A percentile compares a stretch with the other conserved stretches of the same genome.
These are phyloP conservation scores for Typhlichthys eigenmanni DNA, from an alignment of 2,797 vertebrate genomes.

Conservation along the genomic window DNA sequence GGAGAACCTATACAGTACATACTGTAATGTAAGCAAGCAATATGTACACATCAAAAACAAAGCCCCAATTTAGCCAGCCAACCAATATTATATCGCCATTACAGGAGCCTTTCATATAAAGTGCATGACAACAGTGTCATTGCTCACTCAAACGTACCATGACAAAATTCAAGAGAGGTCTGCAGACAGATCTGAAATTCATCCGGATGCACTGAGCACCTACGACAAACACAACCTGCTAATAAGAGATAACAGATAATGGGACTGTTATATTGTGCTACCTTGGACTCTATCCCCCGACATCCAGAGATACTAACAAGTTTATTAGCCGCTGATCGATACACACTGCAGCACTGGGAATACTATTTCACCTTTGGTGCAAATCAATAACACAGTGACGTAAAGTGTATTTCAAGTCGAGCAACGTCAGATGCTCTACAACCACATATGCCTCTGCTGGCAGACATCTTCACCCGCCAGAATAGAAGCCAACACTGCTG, in stretches of 20 bases:
- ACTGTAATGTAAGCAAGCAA: not conserved
- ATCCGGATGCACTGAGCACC: slow-evolving; percentile 2
- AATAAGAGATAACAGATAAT: slow-evolving; percentile 14
- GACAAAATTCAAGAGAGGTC: slow-evolving; percentile 6
- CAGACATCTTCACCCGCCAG: slow-evolving; percentile 1
- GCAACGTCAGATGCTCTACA: no score
- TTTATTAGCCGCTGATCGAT: slow-evolving; percentile 52
- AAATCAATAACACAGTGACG: slow-evolving; percentile 8
- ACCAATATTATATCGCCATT: not conserved
- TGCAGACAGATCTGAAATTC: not conserved
- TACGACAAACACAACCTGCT: slow-evolving; percentile 18
- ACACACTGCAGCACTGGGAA: slow-evolving; percentile 28
- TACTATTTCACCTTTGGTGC: slow-evolving; percentile 13
- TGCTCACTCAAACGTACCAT: not conserved
- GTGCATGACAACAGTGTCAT: not conserved
- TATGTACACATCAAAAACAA: not conserved
- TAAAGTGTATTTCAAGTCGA: no score
- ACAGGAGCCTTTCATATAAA: not conserved
- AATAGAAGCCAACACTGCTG: slow-evolving; percentile 40
- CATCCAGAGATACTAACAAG: slow-evolving; percentile 56
- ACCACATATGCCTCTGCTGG: not conserved
- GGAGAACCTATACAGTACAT: no score
- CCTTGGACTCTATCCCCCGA: slow-evolving; percentile 35
- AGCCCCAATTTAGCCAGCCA: slow-evolving; percentile 7
- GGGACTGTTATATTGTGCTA: slow-evolving; percentile 49